Base-by-base conservation (phyloP, 92 coral and sea anemone species). In the Palythoa grandis region DNA sequence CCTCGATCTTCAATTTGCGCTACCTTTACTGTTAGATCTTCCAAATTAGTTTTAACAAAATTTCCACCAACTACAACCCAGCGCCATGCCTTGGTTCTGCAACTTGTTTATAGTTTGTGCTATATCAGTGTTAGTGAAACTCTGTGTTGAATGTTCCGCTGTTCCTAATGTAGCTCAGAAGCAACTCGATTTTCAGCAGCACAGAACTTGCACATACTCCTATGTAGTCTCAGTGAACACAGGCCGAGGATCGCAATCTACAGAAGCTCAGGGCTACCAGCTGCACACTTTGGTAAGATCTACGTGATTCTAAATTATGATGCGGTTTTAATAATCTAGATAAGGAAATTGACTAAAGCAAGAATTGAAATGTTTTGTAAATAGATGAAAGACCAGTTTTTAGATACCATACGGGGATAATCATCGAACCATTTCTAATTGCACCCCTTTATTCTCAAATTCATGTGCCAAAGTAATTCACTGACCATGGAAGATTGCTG, bases 141-240 rank as follows among this genome's bases (percentile, higher is more conserved):
- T 14, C 84, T 79, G 40, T 43, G 65, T 13, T 10, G 47, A 2
- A 35, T 24, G 47, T 1, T 66, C 47, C 14, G 85, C 60, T 37
- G 29, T 47, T 8, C 63, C 74, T 3, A 15, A 7, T 38, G 17
- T 48, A 48, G 24, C 75, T 22, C 60, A 43, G 53, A 66, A 48
- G 60, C 48, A 63, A 63, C 74, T 80, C 3, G 17, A 19, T 67
- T 80, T 80, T 52, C 85, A 66, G 23, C 74, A 66, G 39, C 74
- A 80, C 19, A 80, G 61, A 20, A 80, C 89, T 5, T 95, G 98
- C 85, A 92, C 95, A 9, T 95, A 94, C 69, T 87, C 92, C 1
- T 95, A 95, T 76, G 96, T 91, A 56, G 93, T 92, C 37, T 92
- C 94, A 7, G 96, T 94, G 19, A 90, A 92, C 61, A 94, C 98